Percentiles rank a stretch among this genome's conserved stretches.
Evolutionary conservation across 2,888 invertebrate genomes (phyloP).

Genomic region (Brachynemurus nebulosus): DNA sequence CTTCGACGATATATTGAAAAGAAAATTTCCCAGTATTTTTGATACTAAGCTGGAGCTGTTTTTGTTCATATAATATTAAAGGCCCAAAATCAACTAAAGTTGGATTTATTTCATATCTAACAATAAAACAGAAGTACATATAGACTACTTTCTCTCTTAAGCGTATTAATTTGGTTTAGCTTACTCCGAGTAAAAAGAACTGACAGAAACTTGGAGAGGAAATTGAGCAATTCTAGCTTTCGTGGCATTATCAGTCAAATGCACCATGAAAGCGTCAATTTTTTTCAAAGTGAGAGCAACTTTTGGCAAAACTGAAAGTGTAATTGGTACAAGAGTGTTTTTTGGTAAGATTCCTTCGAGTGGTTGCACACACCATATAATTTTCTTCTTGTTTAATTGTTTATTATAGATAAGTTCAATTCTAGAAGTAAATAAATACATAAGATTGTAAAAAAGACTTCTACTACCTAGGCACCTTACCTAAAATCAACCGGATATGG

Average conservation of each 20-base stretch:
- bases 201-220: constrained; percentile 23
- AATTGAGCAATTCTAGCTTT: constrained; percentile 21
- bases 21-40: constrained; percentile 47
- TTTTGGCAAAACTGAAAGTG: constrained; percentile 20
- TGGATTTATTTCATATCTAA: constrained; percentile 43
- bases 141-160: too few relatives aligned
- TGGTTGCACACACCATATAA: constrained; percentile 18
- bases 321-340: constrained; percentile 17
- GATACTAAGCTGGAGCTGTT: constrained; percentile 38
- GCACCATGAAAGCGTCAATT: constrained; percentile 21
- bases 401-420: neutral
- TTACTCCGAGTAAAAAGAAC: constrained; percentile 19
- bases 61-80: constrained; percentile 36
- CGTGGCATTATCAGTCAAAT: constrained; percentile 21
- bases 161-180: neutral
- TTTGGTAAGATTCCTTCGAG: constrained; percentile 19
- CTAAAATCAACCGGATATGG: constrained; percentile 40
- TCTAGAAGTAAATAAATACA: neutral
- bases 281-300: constrained; percentile 20
- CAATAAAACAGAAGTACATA: constrained; percentile 10
- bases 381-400: neutral
- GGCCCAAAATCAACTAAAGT: constrained; percentile 45
- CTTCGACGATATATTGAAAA: constrained; percentile 37
- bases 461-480: constrained; percentile 24
- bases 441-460: neutral